These are phyloP conservation scores for Opisthograptis luteolata DNA, from an alignment of 2,888 invertebrate species.

Conservation along the genomic window DNA sequence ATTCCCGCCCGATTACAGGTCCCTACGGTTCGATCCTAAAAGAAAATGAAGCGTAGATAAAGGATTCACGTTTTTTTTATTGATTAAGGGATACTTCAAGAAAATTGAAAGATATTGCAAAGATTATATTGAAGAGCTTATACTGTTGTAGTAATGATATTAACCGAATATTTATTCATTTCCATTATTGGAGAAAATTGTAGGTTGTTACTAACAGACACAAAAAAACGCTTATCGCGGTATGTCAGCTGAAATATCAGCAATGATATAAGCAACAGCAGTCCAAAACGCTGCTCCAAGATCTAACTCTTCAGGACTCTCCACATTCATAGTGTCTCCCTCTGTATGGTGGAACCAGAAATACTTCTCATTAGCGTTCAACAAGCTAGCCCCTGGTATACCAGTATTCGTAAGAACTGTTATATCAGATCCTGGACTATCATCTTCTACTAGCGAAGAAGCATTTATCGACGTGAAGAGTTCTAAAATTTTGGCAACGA, in stretches of 20 bases:
- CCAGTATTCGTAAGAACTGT: conserved; percentile 84
- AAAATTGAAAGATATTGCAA: conserved; percentile 37
- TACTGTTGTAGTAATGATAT: background rate
- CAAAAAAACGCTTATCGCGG: conserved; percentile 71
- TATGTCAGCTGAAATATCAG: conserved; percentile 88
- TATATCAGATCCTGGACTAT: conserved; percentile 89
- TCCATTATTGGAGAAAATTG: no score
- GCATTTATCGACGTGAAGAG: conserved; percentile 88
- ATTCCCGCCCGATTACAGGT: conserved; percentile 56
- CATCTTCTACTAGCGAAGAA: conserved; percentile 79
- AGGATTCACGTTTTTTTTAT: conserved; percentile 47
- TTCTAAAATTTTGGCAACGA: conserved; percentile 87
- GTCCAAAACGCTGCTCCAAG: conserved; percentile 91
- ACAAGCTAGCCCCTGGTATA: conserved; percentile 89
- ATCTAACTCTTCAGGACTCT: conserved; percentile 88
- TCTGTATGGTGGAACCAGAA: conserved; percentile 90
- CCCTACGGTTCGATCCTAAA: conserved; percentile 57
- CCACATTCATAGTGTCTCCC: conserved; percentile 91
- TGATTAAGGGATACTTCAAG: conserved; percentile 44
- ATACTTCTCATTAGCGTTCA: conserved; percentile 89
- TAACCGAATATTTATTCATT: background rate
- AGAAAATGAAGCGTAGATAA: conserved; percentile 66
- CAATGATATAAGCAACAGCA: conserved; percentile 89
- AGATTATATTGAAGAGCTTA: background rate
- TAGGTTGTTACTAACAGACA: background rate